Conservation (phyloP, 2,113 vertebrate genomes). For the Aphyosemion australe region DNA sequence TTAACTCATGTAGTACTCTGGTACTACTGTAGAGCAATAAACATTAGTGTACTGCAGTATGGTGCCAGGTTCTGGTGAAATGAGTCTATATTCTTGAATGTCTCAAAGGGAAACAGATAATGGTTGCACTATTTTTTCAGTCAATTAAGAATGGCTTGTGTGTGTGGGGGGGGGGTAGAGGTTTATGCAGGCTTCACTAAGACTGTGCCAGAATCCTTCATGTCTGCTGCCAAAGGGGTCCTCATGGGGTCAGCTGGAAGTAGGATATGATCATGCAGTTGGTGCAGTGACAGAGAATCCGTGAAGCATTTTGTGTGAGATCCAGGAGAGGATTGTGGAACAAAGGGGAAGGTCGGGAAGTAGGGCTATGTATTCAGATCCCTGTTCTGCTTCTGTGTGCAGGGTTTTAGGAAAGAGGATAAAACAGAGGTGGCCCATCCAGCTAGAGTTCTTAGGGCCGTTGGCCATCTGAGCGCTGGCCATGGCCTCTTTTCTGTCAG, state of each 20-base stretch:
- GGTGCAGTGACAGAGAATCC: conserved; percentile 12
- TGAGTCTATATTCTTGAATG: conserved; percentile 41
- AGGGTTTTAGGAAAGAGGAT: conserved; percentile 39
- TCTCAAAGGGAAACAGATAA: conserved; percentile 59
- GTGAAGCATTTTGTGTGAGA: conserved; percentile 1
- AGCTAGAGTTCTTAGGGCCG: conserved; percentile 56
- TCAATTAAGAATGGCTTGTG: conserved; percentile 38
- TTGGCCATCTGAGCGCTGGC: conserved; percentile 57
- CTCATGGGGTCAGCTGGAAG: conserved; percentile 41
- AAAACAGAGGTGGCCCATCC: conserved; percentile 45
- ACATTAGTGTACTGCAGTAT: not conserved
- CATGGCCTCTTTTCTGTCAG: conserved; percentile 71
- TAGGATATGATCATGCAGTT: conserved; percentile 32
- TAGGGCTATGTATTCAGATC: conserved; percentile 9
- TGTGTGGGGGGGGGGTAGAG: conserved; percentile 38
- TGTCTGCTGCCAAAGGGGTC: conserved; percentile 45
- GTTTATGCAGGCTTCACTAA: conserved; percentile 62
- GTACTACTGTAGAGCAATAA: not conserved
- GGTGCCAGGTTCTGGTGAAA: conserved; percentile 4
- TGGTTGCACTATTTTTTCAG: conserved; percentile 47
- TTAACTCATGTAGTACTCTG: too few species aligned
- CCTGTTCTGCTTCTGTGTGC: conserved; percentile 4
- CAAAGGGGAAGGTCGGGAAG: not conserved
- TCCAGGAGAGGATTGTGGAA: not conserved
- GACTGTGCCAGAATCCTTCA: conserved; percentile 43